Base-by-base conservation (phyloP, 2,888 invertebrate genomes). In the Phorcus lineatus region DNA sequence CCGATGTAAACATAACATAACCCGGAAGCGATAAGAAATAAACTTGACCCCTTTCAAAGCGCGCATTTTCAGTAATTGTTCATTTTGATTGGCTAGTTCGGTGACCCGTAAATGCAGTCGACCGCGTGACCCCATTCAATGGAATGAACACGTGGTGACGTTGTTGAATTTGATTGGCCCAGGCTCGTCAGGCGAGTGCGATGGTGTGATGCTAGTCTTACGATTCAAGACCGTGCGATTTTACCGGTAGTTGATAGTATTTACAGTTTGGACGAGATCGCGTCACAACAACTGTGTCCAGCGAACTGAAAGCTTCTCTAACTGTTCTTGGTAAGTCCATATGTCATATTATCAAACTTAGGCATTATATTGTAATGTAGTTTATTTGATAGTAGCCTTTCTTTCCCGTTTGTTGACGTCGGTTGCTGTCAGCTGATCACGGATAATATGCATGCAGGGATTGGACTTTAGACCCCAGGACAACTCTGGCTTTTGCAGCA, bases 161-260 rank as follows among this genome's bases (percentile, higher is more conserved):
- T 55, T 16, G 2, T 74, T 19, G 47, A n/a, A 77, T 88, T 53
- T 88, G 86, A 90, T 91, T 91, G 90, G 90, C 75, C 82, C 54
- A 78, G 77, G 77, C 24, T 77, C 74, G 81, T 88, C 87, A 87
- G 86, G 86, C 86, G 86, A 86, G 84, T 79, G 57, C 53, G 77
- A 67, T 78, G 66, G 78, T 78, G 66, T 62, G 78, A 78, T 78
- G 22, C 57, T 78, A 9, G 57, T 66, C 66, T 40, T 54, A 28
- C 62, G 67, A 57, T 78, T 66, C 47, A 47, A 67, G 22, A 28
- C 55, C 74, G 52, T 24, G 62, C 62, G 62, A 62, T 62, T 62
- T 24, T 62, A 28, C 62, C 70, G 70, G 70, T 40, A 70, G 70
- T 70, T 13, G 47, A 24, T 62, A 70, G 70, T 70, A 70, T 70